phyloP scores from a whole-genome alignment of 2,113 vertebrate species.

The Pteropus alecto region DNA sequence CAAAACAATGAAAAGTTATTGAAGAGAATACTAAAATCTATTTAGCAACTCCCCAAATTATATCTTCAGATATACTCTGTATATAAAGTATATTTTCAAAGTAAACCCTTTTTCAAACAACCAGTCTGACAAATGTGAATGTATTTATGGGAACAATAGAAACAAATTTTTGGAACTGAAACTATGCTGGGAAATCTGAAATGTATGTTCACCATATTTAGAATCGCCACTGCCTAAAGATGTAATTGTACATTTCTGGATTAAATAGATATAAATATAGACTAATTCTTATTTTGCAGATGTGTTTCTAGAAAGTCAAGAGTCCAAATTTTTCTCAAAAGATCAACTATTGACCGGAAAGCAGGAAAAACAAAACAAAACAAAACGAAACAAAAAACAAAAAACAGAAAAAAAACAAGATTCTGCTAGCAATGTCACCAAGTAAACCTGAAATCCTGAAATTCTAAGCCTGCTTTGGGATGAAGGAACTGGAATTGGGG shows the following conservation, averaged over 20 bases:
- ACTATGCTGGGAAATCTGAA: background rate
- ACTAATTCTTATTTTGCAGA: background rate
- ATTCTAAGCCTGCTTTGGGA: background rate
- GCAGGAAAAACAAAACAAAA: background rate
- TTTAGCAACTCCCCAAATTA: background rate
- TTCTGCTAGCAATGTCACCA: background rate
- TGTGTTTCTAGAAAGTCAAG: slow-evolving; percentile 26
- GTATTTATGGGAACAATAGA: background rate
- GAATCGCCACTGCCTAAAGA: background rate
- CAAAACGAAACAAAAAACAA: too few species aligned
- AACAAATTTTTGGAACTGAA: background rate
- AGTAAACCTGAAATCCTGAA: background rate
- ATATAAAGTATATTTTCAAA: background rate
- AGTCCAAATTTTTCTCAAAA: slow-evolving; percentile 21
- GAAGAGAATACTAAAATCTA: background rate
- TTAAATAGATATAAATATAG: background rate
- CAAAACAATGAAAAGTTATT: slow-evolving; percentile 12
- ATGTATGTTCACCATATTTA: background rate
- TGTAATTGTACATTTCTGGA: background rate
- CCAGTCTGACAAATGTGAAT: slow-evolving; percentile 6
- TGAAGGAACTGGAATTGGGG: background rate
- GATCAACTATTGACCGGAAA: background rate
- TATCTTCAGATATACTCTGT: background rate
- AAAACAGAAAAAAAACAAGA: background rate
- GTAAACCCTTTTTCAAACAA: background rate